phyloP scores from a whole-genome alignment of 2,888 invertebrate genomes.

The Drosophila peninsularis region DNA sequence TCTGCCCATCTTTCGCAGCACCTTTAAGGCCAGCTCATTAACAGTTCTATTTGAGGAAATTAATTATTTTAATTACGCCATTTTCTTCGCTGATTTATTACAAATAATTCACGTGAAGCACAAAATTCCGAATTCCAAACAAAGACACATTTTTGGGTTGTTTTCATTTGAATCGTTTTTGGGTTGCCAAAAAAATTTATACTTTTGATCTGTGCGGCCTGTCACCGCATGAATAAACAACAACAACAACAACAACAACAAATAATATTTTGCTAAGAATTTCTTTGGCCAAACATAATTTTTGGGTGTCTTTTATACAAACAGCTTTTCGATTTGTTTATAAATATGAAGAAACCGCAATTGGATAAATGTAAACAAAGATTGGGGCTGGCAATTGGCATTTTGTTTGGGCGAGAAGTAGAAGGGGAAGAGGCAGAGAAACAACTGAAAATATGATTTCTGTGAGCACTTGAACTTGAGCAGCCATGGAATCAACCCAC shows the following conservation, averaged over 20 bases:
- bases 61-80: neutral
- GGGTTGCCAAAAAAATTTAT: constrained; percentile 29
- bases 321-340: constrained; percentile 39
- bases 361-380: constrained; percentile 54
- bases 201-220: constrained; percentile 22
- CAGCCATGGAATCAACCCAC: constrained; percentile 13
- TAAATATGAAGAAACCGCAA: constrained; percentile 39
- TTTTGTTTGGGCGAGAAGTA: constrained; percentile 34
- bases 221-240: constrained; percentile 37
- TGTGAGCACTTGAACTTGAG: constrained; percentile 51
- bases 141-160: neutral
- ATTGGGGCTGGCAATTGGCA: constrained; percentile 50
- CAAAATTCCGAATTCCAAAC: constrained; percentile 2
- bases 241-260: constrained; percentile 19
- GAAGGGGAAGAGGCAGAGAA: neutral
- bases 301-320: constrained; percentile 10
- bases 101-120: neutral
- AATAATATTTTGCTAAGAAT: constrained; percentile 17
- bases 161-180: neutral
- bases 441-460: constrained; percentile 33
- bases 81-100: neutral
- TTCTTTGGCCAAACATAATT: constrained; percentile 31
- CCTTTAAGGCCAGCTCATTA: neutral
- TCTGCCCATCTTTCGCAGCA: neutral
- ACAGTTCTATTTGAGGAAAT: neutral